Evolutionary conservation across 1,140 invertebrate genomes (phyloP).

Genomic region (Rhagoletis zephyria): DNA sequence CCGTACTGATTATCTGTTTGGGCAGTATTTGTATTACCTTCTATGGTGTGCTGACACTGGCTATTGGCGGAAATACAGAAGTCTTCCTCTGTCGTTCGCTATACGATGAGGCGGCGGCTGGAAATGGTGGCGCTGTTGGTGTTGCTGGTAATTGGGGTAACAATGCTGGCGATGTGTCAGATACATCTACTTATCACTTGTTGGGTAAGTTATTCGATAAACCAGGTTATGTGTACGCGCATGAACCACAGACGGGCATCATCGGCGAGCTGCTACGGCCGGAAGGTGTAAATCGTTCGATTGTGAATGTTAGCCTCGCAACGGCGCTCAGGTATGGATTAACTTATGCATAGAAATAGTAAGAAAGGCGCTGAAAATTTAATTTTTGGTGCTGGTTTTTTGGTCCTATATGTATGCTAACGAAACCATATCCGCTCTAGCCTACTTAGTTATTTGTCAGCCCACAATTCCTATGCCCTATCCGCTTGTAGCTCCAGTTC

Average conservation of each 20-base stretch:
- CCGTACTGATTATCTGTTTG: slow-evolving; percentile 71
- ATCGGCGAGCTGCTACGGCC: slow-evolving; percentile 76
- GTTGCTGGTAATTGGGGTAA: slow-evolving; percentile 34
- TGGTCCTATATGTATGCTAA: neutral
- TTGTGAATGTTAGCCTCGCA: slow-evolving; percentile 69
- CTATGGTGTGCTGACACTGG: slow-evolving; percentile 69
- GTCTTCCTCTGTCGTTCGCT: slow-evolving; percentile 79
- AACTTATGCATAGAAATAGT: neutral
- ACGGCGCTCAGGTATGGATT: slow-evolving; percentile 67
- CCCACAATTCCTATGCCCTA: neutral
- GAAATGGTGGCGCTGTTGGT: slow-evolving; percentile 8
- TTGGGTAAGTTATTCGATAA: slow-evolving; percentile 77
- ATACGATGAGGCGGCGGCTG: slow-evolving; percentile 72
- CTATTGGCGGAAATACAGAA: slow-evolving; percentile 74
- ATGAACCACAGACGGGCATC: slow-evolving; percentile 75
- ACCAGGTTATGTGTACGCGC: slow-evolving; percentile 76
- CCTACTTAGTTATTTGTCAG: too few species aligned
- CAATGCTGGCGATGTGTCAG: slow-evolving; percentile 1
- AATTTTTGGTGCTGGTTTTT: neutral
- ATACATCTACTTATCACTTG: slow-evolving; percentile 74
- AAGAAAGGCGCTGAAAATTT: slow-evolving; percentile 2
- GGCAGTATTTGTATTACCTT: slow-evolving; percentile 70
- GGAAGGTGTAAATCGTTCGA: slow-evolving; percentile 66
- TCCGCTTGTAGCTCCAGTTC: neutral
- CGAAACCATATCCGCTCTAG: too few species aligned